phyloP scores from a whole-genome alignment of 2,888 invertebrate genomes.

The Zygogramma bicolorata region DNA sequence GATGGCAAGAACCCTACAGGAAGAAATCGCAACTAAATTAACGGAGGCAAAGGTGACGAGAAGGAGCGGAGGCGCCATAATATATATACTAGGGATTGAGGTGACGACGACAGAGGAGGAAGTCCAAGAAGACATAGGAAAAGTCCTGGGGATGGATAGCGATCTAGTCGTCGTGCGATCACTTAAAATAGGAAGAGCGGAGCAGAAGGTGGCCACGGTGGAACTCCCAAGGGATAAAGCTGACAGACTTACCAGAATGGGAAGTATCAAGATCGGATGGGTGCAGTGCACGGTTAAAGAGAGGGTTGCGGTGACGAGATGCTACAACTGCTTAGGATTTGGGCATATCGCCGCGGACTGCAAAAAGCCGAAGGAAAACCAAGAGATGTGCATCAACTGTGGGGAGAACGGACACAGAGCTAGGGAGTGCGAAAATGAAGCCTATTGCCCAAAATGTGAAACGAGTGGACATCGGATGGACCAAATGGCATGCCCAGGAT shows the following conservation, averaged over 20 bases:
- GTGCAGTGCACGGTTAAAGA: slow-evolving; percentile 14
- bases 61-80: too few species aligned
- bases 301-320: slow-evolving; percentile 10
- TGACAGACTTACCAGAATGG: not conserved
- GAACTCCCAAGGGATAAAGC: slow-evolving; percentile 17
- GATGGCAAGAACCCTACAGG: too few species aligned
- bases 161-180: not conserved
- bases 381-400: slow-evolving; percentile 14
- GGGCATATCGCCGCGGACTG: slow-evolving; percentile 13
- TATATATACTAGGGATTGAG: too few species aligned
- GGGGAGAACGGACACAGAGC: not conserved
- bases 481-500: slow-evolving; percentile 15
- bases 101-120: slow-evolving; percentile 1
- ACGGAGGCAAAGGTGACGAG: too few species aligned
- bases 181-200: not conserved
- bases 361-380: not conserved
- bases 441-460: slow-evolving; percentile 9
- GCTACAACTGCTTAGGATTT: slow-evolving; percentile 1
- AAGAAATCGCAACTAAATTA: too few species aligned
- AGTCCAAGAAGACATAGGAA: slow-evolving; percentile 3
- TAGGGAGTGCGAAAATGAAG: not conserved
- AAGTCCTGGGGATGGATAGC: not conserved
- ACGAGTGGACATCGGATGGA: slow-evolving; percentile 12
- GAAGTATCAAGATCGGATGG: slow-evolving; percentile 12
- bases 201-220: slow-evolving; percentile 18